These are phyloP conservation scores for Trinectes maculatus DNA, from an alignment of 2,113 vertebrate species.

Conservation along the genomic window DNA sequence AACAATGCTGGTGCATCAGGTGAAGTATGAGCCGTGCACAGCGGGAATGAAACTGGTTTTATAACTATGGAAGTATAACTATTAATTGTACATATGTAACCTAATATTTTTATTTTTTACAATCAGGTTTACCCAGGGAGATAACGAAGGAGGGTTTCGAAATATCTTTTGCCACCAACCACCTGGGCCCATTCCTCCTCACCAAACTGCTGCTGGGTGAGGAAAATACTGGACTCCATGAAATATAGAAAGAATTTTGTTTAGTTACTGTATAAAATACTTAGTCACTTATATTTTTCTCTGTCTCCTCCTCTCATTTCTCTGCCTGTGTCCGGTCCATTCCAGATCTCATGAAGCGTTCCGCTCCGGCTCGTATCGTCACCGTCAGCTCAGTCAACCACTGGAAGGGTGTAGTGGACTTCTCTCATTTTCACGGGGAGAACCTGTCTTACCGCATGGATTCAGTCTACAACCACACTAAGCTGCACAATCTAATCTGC, in stretches of 20 bases:
- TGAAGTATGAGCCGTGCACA: slow-evolving; percentile 27
- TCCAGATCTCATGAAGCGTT: slow-evolving; percentile 83
- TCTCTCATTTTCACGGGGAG: slow-evolving; percentile 79
- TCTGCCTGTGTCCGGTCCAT: background rate
- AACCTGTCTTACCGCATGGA: background rate
- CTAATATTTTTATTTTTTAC: background rate
- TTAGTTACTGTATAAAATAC: background rate
- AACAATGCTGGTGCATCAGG: slow-evolving; percentile 87
- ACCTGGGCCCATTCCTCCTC: slow-evolving; percentile 89
- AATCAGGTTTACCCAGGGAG: slow-evolving; percentile 79
- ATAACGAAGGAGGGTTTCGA: slow-evolving; percentile 86
- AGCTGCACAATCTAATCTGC: slow-evolving; percentile 88
- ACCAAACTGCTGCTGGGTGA: slow-evolving; percentile 89
- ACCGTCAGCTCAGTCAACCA: slow-evolving; percentile 85
- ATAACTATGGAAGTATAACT: background rate
- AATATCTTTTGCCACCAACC: slow-evolving; percentile 85
- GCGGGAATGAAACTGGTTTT: background rate
- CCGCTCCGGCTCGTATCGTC: slow-evolving; percentile 83
- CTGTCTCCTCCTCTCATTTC: background rate
- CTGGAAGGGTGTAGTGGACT: slow-evolving; percentile 71
- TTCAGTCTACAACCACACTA: slow-evolving; percentile 82
- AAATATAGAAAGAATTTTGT: background rate
- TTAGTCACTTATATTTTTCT: background rate
- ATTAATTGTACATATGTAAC: too few relatives aligned
- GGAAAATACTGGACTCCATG: slow-evolving; percentile 29